Evolutionary conservation across 1,140 invertebrate genomes (phyloP), one percentile per base, ranked within the genome.

Genomic region (Drosophila simulans): DNA sequence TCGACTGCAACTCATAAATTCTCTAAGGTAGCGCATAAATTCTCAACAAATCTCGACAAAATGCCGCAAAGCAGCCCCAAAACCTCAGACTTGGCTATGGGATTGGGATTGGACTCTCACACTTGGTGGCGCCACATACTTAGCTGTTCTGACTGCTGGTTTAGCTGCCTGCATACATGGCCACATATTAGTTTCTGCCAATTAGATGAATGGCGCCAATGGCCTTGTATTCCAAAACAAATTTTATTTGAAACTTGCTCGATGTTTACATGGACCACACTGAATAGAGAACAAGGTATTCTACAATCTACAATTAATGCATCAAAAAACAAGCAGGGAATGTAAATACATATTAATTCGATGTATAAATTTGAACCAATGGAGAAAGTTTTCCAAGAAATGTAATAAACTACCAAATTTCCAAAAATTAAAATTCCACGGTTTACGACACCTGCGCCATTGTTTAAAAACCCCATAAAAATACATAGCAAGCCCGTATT

Each of bases 1-100:
- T 89, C 85, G 77, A 90, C 80, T 85, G 85, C 85, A 90, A 89
- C 85, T 89, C 85, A 89, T 89, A 89, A 89, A 89, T 89, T 89
- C 85, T 81, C 69, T 75, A 90, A 90, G 85, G 85, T 90, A 85
- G 85, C 85, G 85, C 86, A 89, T 89, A 89, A 89, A 89, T 89
- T 90, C 77, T 85, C 85, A 54, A 81, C 84, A 89, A 89, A 89
- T 89, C 84, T 89, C 84, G 62, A 88, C 80, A 84, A 89, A 89
- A 89, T 89, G 84, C 84, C 84, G 84, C 84, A 89, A 89, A 71
- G 84, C 76, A 88, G 71, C 79, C 83, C 59, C 83, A 60, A 83
- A 76, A 76, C 83, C 83, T 79, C 83, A 82, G 78, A 64, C 60
- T 63, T 56, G 40, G 54, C 64, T 39, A 17, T 55, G 42, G 25